phyloP scores from a whole-genome alignment of 2,797 vertebrate species.

The Pithecia hirsuta region DNA sequence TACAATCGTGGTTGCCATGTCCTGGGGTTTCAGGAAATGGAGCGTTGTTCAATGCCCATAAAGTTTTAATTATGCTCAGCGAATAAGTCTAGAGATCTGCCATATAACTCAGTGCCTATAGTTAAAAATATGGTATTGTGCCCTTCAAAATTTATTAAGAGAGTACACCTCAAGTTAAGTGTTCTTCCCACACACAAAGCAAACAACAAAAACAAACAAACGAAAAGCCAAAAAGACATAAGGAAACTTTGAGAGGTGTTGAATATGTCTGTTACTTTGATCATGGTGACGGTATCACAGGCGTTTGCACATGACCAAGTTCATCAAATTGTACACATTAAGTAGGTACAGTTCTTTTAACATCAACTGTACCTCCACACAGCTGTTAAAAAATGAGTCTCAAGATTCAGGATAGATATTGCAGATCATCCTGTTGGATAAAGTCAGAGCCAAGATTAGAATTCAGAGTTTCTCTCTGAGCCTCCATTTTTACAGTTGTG shows the following conservation, averaged over 20 bases:
- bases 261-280: background rate
- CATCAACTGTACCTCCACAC: background rate
- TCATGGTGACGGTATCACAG: background rate
- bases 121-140: background rate
- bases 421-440: background rate
- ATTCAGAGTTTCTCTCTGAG: background rate
- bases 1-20: background rate
- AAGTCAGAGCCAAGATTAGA: slow-evolving; percentile 34
- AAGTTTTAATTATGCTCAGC: background rate
- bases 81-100: background rate
- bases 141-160: background rate
- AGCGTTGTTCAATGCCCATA: background rate
- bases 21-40: background rate
- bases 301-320: background rate
- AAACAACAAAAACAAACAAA: background rate
- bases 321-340: background rate
- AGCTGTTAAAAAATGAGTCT: slow-evolving; percentile 23
- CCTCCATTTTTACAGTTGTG: slow-evolving; percentile 16
- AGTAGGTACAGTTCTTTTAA: background rate
- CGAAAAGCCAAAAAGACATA: background rate
- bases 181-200: background rate
- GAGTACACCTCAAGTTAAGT: background rate
- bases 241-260: background rate
- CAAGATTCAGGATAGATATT: background rate
- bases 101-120: background rate